A percentile compares a stretch with the other conserved stretches of the same genome.
Evolutionary conservation across 2,888 invertebrate genomes (phyloP).

Genomic region (Agonum fuliginosum): DNA sequence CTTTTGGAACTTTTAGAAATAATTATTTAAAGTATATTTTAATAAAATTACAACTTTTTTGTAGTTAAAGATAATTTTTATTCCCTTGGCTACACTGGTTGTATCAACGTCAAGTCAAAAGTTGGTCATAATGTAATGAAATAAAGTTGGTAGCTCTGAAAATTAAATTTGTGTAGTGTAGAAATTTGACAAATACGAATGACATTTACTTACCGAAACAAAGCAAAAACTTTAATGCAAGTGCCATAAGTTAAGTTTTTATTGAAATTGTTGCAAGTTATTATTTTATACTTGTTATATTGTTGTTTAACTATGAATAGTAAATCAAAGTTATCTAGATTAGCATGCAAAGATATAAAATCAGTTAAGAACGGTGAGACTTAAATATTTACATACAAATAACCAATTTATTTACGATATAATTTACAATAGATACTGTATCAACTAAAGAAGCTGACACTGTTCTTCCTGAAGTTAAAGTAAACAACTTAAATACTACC

Average conservation of each 20-base stretch:
- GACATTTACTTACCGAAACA: background rate
- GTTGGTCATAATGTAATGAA: too few species aligned
- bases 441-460: conserved; percentile 8
- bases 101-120: too few species aligned
- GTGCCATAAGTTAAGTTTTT: background rate
- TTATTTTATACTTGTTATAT: background rate
- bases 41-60: too few species aligned
- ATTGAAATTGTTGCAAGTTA: background rate
- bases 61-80: too few species aligned
- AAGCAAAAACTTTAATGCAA: background rate
- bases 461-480: background rate
- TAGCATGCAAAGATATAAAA: background rate
- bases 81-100: background rate
- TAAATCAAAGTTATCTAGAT: conserved; percentile 4
- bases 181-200: conserved; percentile 20
- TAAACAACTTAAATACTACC: conserved; percentile 27
- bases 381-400: background rate
- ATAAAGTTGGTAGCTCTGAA: background rate
- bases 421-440: conserved; percentile 8
- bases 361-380: background rate
- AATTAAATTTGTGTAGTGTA: background rate
- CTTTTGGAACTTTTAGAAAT: too few species aligned
- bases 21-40: too few species aligned
- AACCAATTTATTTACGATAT: background rate
- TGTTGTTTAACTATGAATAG: conserved; percentile 2